Evolutionary conservation across 2,888 invertebrate species (phyloP).

Genomic region (Octonoba sinensis): DNA sequence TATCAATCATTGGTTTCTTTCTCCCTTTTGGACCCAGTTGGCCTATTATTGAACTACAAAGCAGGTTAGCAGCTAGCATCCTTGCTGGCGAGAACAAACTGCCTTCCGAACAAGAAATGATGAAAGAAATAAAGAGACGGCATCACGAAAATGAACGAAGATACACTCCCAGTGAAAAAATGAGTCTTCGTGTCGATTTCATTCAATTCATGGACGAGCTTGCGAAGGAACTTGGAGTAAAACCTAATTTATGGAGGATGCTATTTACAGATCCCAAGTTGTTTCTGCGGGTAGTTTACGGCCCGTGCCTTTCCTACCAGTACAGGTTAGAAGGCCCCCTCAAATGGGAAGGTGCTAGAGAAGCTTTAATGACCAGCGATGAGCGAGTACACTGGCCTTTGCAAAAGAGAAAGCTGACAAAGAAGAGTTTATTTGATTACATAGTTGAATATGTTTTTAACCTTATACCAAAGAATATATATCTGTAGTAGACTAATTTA

Average conservation of each 20-base stretch:
- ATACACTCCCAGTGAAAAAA: conserved; percentile 21
- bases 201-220: conserved; percentile 72
- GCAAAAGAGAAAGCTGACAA: not conserved
- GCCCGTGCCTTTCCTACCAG: conserved; percentile 70
- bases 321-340: conserved; percentile 71
- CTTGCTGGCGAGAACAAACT: conserved; percentile 41
- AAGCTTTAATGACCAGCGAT: conserved; percentile 70
- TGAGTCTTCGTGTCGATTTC: conserved; percentile 65
- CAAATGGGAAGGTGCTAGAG: conserved; percentile 72
- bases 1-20: conserved; percentile 67
- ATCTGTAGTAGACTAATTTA: too few relatives aligned
- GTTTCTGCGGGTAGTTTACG: conserved; percentile 68
- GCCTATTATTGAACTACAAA: conserved; percentile 65
- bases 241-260: conserved; percentile 70
- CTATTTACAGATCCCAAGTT: conserved; percentile 67
- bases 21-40: conserved; percentile 65
- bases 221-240: conserved; percentile 71
- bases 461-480: not conserved
- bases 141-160: conserved; percentile 8
- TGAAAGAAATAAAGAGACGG: conserved; percentile 18
- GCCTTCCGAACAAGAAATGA: conserved; percentile 38
- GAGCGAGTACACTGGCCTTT: conserved; percentile 57
- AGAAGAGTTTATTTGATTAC: not conserved
- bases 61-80: conserved; percentile 56
- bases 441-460: not conserved